phyloP scores from a whole-genome alignment of 2,797 vertebrate species.

The Helostoma temminkii region DNA sequence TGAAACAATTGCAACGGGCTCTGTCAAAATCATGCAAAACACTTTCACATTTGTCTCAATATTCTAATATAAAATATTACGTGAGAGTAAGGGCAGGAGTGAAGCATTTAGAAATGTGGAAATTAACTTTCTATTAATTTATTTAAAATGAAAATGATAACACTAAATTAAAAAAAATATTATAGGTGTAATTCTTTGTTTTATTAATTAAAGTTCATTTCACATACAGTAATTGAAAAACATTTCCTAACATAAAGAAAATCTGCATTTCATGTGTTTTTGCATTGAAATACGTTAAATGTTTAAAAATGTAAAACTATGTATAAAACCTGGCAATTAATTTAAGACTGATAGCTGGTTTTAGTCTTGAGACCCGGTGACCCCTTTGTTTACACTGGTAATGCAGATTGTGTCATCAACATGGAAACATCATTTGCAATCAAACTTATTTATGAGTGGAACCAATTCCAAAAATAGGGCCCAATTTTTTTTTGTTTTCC shows the following conservation, averaged over 20 bases:
- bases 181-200: not conserved
- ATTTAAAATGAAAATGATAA: too few relatives aligned
- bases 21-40: not conserved
- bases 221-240: not conserved
- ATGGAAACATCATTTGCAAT: not conserved
- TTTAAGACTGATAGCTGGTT: not conserved
- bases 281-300: not conserved
- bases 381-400: not conserved
- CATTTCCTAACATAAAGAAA: not conserved
- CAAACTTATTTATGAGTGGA: conserved; percentile 20
- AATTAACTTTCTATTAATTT: not conserved
- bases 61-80: not conserved
- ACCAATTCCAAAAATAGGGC: conserved; percentile 22
- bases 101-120: not conserved
- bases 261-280: not conserved
- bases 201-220: not conserved
- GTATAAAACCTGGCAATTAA: not conserved
- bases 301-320: not conserved
- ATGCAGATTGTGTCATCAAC: not conserved
- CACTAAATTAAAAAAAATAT: too few relatives aligned
- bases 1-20: not conserved
- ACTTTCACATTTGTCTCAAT: not conserved
- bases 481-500: conserved; percentile 56
- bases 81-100: not conserved
- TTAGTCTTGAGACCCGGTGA: not conserved